These are phyloP conservation scores for Drosophila elegans DNA, from an alignment of 1,140 invertebrate genomes.

Conservation along the genomic window DNA sequence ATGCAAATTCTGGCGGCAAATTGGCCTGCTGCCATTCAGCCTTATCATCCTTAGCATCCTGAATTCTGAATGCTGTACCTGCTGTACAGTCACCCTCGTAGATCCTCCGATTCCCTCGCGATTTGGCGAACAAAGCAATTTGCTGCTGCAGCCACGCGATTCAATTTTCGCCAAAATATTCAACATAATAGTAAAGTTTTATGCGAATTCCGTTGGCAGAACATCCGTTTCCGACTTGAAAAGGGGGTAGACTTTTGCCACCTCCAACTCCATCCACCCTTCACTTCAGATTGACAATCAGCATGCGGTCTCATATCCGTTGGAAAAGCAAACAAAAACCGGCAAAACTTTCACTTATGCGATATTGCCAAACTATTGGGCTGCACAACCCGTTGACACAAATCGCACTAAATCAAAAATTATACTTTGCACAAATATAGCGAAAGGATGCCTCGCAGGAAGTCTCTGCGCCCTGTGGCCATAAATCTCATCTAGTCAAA, in stretches of 20 bases:
- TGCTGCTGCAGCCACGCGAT: slow-evolving; percentile 49
- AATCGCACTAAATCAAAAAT: slow-evolving; percentile 84
- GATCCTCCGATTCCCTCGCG: slow-evolving; percentile 65
- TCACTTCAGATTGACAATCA: slow-evolving; percentile 66
- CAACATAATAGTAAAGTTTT: slow-evolving; percentile 74
- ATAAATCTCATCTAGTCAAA: slow-evolving; percentile 84
- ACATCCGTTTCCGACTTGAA: slow-evolving; percentile 38
- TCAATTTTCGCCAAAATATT: slow-evolving; percentile 52
- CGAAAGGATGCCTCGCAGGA: slow-evolving; percentile 41
- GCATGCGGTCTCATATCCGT: slow-evolving; percentile 80
- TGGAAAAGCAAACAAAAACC: slow-evolving; percentile 59
- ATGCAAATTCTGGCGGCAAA: slow-evolving; percentile 74
- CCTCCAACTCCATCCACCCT: slow-evolving; percentile 3
- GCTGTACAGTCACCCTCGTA: slow-evolving; percentile 39
- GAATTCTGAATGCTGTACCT: slow-evolving; percentile 45
- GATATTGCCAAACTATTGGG: slow-evolving; percentile 78
- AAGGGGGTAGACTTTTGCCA: background rate
- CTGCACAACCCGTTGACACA: slow-evolving; percentile 62
- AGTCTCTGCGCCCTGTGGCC: slow-evolving; percentile 69
- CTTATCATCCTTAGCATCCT: slow-evolving; percentile 58
- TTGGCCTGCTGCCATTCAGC: slow-evolving; percentile 45
- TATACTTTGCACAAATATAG: slow-evolving; percentile 79
- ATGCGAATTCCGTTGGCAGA: slow-evolving; percentile 53
- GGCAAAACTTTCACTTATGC: slow-evolving; percentile 53
- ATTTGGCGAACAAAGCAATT: slow-evolving; percentile 72